A percentile compares a stretch with the other conserved stretches of the same genome.
phyloP scores from a whole-genome alignment of 2,113 vertebrate species.

The Ginglymostoma cirratum region DNA sequence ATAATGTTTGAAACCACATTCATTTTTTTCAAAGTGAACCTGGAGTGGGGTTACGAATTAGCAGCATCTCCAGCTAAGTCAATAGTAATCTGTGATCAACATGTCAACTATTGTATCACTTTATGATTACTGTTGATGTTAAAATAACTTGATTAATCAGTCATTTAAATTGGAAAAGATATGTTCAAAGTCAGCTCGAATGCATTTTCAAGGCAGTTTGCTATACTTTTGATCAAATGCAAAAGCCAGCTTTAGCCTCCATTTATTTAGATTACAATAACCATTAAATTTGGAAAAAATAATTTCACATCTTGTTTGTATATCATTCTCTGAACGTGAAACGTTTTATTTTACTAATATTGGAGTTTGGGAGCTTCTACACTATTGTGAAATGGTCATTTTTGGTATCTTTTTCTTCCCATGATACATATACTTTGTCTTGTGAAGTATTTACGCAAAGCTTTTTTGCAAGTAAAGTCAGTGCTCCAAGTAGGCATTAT shows the following conservation, averaged over 20 bases:
- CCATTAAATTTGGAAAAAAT: neutral
- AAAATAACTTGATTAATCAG: neutral
- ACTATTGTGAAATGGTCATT: conserved; percentile 28
- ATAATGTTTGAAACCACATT: neutral
- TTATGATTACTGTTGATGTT: no score
- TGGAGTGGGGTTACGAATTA: no score
- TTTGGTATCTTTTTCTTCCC: conserved; percentile 52
- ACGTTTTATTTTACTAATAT: neutral
- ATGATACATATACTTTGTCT: conserved; percentile 72
- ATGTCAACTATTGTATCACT: neutral
- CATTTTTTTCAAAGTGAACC: neutral
- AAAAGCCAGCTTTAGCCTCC: neutral
- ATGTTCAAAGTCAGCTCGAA: neutral
- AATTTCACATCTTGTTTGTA: neutral
- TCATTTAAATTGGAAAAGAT: neutral
- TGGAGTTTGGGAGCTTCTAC: neutral
- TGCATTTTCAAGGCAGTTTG: neutral
- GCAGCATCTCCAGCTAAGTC: neutral
- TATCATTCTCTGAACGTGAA: no score
- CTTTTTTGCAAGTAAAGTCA: conserved; percentile 68
- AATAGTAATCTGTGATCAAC: neutral
- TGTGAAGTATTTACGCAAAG: conserved; percentile 70
- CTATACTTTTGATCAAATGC: neutral
- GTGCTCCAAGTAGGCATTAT: conserved; percentile 63
- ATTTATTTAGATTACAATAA: neutral